phyloP scores from a whole-genome alignment of 64 coral and sea anemone genomes.

The Dendrophyllia cribrosa region DNA sequence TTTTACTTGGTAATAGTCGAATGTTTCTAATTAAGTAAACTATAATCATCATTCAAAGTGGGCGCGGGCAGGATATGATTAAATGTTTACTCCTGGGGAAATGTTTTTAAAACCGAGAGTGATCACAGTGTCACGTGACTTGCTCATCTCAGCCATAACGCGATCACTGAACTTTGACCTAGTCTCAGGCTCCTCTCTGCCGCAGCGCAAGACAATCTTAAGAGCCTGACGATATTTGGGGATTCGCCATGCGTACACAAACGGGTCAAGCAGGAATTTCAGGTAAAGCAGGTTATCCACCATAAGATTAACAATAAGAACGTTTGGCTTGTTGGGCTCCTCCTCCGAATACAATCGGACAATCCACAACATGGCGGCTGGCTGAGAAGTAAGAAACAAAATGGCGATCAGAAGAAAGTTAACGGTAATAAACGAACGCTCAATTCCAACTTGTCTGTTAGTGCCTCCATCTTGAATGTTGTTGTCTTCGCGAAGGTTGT shows the following conservation, averaged over 20 bases:
- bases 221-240: conserved; percentile 20
- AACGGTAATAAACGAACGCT: conserved; percentile 22
- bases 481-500: neutral
- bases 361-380: conserved; percentile 14
- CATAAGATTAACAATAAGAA: neutral
- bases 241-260: conserved; percentile 58
- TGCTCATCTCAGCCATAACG: neutral
- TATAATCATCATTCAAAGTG: too few relatives aligned
- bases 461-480: neutral
- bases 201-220: neutral
- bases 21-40: too few relatives aligned
- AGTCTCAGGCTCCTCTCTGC: neutral
- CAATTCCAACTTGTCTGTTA: too few relatives aligned
- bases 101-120: neutral
- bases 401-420: conserved; percentile 34
- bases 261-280: conserved; percentile 44
- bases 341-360: neutral
- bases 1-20: too few relatives aligned
- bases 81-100: neutral
- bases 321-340: neutral
- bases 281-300: conserved; percentile 44
- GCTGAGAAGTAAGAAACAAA: conserved; percentile 26
- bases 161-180: neutral
- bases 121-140: conserved; percentile 1
- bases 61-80: too few relatives aligned